A percentile compares a stretch with the other conserved stretches of the same genome.
Evolutionary conservation across 2,888 invertebrate genomes (phyloP).

Genomic region (Oithona nana): DNA sequence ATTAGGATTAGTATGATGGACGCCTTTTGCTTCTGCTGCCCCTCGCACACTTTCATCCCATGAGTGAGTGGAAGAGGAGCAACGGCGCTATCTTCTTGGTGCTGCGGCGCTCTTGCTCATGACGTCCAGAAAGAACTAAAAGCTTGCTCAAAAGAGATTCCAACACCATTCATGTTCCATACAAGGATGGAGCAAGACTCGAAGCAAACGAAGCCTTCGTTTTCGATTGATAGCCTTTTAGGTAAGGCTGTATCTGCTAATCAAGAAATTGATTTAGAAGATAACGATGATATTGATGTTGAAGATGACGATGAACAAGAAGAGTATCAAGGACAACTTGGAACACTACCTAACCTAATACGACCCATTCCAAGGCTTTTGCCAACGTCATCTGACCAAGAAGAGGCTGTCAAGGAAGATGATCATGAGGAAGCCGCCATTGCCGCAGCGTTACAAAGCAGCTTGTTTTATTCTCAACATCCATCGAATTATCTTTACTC

Average conservation of each 20-base stretch:
- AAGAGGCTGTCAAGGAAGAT: too few species aligned
- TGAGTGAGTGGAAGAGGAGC: background rate
- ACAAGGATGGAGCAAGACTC: too few species aligned
- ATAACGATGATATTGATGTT: background rate
- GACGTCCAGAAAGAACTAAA: background rate
- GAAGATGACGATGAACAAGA: background rate
- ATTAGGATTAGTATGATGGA: too few species aligned
- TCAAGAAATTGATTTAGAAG: background rate
- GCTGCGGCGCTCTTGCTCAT: background rate
- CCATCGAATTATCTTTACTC: conserved; percentile 24
- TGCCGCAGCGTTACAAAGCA: background rate
- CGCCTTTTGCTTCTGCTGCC: too few species aligned
- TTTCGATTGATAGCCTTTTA: conserved; percentile 1
- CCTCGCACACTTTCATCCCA: too few species aligned
- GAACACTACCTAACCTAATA: too few species aligned
- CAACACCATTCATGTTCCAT: too few species aligned
- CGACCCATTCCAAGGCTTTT: too few species aligned
- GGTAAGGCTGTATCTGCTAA: background rate
- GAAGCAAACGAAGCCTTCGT: background rate
- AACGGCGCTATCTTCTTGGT: too few species aligned
- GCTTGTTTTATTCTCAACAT: background rate
- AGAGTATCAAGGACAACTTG: background rate
- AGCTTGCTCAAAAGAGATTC: background rate
- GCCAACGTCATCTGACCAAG: too few species aligned
- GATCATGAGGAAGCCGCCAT: background rate